Evolutionary conservation across 2,113 vertebrate species (phyloP).

Genomic region (Zosterops lateralis): DNA sequence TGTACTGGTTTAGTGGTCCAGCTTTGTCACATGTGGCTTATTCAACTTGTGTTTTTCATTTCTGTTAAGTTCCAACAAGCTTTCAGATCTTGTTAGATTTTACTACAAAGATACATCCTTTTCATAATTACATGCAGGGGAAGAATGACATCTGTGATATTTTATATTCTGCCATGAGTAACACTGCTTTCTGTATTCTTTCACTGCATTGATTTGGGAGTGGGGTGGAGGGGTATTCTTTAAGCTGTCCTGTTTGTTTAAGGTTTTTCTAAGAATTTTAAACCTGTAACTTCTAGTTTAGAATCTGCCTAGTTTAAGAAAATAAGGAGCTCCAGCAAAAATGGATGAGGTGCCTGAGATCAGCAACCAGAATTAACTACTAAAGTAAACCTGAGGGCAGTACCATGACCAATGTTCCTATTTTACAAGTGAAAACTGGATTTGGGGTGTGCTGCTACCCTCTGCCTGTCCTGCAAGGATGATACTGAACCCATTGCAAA

Average conservation of each 20-base stretch:
- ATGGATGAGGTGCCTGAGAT: neutral
- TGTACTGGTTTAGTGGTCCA: neutral
- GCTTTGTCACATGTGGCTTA: neutral
- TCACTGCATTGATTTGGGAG: neutral
- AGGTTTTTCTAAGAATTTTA: neutral
- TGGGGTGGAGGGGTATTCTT: neutral
- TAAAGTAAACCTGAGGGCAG: neutral
- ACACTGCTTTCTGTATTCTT: neutral
- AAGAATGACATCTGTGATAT: neutral
- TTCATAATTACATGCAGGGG: rapidly evolving
- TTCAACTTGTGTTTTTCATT: neutral
- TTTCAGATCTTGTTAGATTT: neutral
- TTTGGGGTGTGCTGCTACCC: neutral
- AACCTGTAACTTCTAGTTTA: neutral
- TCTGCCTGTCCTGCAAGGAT: neutral
- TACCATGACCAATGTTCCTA: neutral
- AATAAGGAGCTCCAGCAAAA: neutral
- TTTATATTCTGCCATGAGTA: neutral
- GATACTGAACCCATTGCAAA: neutral
- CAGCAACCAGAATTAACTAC: neutral
- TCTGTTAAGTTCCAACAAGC: neutral
- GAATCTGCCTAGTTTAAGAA: neutral
- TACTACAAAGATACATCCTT: neutral
- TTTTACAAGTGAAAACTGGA: neutral
- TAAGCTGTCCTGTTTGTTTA: neutral